Base-by-base conservation (phyloP, 1,140 invertebrate species). In the Drosophila gunungcola region DNA sequence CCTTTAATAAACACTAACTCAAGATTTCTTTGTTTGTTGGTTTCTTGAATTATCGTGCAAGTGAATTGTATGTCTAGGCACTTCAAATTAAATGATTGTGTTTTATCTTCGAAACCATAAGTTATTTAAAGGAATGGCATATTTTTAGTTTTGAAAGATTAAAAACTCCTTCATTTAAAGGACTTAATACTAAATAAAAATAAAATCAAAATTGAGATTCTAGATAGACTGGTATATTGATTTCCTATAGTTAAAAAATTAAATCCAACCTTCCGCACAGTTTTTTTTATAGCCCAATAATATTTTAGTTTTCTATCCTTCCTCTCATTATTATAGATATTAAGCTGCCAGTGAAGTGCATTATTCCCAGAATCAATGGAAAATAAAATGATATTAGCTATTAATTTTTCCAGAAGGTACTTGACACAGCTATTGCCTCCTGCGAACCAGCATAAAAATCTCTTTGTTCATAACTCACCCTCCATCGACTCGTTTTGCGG, bases 401-500 rank as follows among this genome's bases (percentile, higher is more conserved):
- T 41, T 48, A 3, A 62, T 38, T 63, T 25, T 42, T 34, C 42
- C 60, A 13, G 34, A 34, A 34, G 34, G 25, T 64, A 38, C 42
- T 62, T 64, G 7, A 4, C 16, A 3, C 11, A 4, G 2, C 16
- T 21, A 7, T 29, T 41, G 29, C 56, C 12, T 42, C 46, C 42
- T 34, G 9, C 1, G 61, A 61, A 27, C 16, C 45, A 51, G 29
- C 61, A 67, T 53, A 21, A 53, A 67, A 67, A 38, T 36, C 16
- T 39, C 29, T 55, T 52, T 48, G 49, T 70, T 51, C 67, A 36
- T 64, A 27, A 27, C 7, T 41, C 25, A 0, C 13, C 39, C 32
- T 7, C n/a, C 34, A 13, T 49, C 25, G 34, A 32, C 27, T 16
- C 67, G 16, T 16, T 48, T 61, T 85, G 82, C 49, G 82, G 78